Conservation (phyloP, 2,888 invertebrate species). For the Gymnocheta viridis region DNA sequence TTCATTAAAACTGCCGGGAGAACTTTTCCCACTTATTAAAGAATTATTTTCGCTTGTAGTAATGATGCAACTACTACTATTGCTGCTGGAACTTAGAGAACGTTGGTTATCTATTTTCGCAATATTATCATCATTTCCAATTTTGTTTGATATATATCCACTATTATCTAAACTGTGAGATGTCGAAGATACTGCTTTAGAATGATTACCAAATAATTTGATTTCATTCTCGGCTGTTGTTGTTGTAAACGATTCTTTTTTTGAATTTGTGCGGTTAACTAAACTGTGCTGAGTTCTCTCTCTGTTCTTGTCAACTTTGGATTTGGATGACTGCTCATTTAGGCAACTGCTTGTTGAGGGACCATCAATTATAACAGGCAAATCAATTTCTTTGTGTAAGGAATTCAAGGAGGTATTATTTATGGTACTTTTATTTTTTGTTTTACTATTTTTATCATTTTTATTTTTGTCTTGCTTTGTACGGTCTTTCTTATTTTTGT, state of each 20-base stretch:
- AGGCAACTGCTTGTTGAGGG: conserved; percentile 40
- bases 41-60: conserved; percentile 71
- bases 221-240: conserved; percentile 25
- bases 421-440: conserved; percentile 79
- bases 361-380: conserved; percentile 69
- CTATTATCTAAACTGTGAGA: conserved; percentile 20
- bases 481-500: conserved; percentile 76
- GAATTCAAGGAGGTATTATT: conserved; percentile 58
- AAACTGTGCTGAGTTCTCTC: conserved; percentile 15
- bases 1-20: conserved; percentile 77
- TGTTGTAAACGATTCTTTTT: conserved; percentile 21
- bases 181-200: not conserved
- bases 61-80: conserved; percentile 47
- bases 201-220: not conserved
- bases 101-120: conserved; percentile 70
- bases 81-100: conserved; percentile 69
- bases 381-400: conserved; percentile 62
- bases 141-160: conserved; percentile 2
- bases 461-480: conserved; percentile 83
- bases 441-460: conserved; percentile 83
- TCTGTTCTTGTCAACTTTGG: conserved; percentile 44
- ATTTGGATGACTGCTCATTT: conserved; percentile 16
- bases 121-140: conserved; percentile 25
- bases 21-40: conserved; percentile 79
- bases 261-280: conserved; percentile 33